These are phyloP conservation scores for Ennomos fuscantarius DNA, from an alignment of 2,888 invertebrate species.

Conservation along the genomic window DNA sequence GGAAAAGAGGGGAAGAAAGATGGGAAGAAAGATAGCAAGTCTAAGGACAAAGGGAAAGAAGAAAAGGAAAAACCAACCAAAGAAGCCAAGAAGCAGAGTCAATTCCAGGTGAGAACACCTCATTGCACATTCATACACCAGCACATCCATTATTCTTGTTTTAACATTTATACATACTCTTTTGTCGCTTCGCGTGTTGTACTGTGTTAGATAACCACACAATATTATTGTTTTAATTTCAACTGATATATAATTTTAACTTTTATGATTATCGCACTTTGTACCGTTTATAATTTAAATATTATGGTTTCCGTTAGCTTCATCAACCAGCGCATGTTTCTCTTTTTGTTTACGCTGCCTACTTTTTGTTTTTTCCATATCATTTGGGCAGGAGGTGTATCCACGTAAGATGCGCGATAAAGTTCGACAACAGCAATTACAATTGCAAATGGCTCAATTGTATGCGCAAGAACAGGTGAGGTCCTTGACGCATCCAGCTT, in stretches of 20 bases:
- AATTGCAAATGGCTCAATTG: slow-evolving; percentile 85
- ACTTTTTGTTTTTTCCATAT: slow-evolving; percentile 85
- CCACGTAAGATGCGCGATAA: slow-evolving; percentile 93
- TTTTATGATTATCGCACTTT: slow-evolving; percentile 57
- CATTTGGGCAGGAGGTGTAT: slow-evolving; percentile 90
- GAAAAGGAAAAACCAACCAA: slow-evolving; percentile 85
- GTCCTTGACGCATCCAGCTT: slow-evolving; percentile 79
- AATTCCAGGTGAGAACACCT: slow-evolving; percentile 86
- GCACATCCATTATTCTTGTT: slow-evolving; percentile 78
- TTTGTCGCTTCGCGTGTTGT: slow-evolving; percentile 72
- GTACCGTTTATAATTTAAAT: slow-evolving; percentile 55
- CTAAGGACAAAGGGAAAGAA: slow-evolving; percentile 86
- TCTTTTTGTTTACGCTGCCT: slow-evolving; percentile 83
- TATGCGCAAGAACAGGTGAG: slow-evolving; percentile 84
- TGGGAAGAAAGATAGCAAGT: slow-evolving; percentile 83
- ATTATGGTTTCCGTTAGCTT: slow-evolving; percentile 55
- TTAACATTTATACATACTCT: slow-evolving; percentile 56
- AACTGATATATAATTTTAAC: slow-evolving; percentile 58
- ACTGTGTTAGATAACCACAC: slow-evolving; percentile 72
- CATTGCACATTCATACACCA: slow-evolving; percentile 54
- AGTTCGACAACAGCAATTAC: slow-evolving; percentile 88
- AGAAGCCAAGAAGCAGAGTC: slow-evolving; percentile 87
- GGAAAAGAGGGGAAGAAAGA: slow-evolving; percentile 84
- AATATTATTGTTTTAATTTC: slow-evolving; percentile 53
- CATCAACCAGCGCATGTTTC: slow-evolving; percentile 72